phyloP scores from a whole-genome alignment of 1,140 invertebrate species.

The Papilio helenus region DNA sequence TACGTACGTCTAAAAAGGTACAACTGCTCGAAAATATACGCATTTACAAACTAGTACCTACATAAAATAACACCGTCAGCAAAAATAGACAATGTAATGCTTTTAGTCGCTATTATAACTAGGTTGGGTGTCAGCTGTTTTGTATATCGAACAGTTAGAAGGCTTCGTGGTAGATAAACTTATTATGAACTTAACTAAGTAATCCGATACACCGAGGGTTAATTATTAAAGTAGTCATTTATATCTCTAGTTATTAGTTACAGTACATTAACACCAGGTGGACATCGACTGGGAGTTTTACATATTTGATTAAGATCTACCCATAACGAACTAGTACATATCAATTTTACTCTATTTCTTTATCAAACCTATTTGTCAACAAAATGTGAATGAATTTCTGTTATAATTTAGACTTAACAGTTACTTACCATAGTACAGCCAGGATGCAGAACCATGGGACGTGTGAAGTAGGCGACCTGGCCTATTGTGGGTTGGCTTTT shows the following conservation, averaged over 20 bases:
- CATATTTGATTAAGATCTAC: neutral
- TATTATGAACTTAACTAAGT: neutral
- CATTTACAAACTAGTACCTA: no score
- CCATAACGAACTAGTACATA: no score
- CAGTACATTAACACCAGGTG: neutral
- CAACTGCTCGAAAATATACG: no score
- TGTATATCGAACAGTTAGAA: neutral
- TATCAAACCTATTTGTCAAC: neutral
- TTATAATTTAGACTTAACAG: slow-evolving; percentile 32
- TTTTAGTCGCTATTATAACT: neutral
- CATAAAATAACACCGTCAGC: no score
- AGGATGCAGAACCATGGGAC: slow-evolving; percentile 35
- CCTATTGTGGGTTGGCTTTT: slow-evolving; percentile 57
- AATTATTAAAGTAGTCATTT: neutral
- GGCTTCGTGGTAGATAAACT: slow-evolving; percentile 8
- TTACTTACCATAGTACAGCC: slow-evolving; percentile 48
- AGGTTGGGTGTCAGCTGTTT: neutral
- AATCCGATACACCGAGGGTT: neutral
- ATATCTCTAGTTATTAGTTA: slow-evolving; percentile 1
- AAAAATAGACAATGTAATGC: neutral
- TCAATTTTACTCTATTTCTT: neutral
- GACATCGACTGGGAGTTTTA: neutral
- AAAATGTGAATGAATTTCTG: neutral
- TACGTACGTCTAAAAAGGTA: no score
- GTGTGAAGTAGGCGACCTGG: slow-evolving; percentile 62